A percentile compares a stretch with the other conserved stretches of the same genome.
Evolutionary conservation across 2,113 vertebrate species (phyloP).

Genomic region (Rhinopithecus roxellana): DNA sequence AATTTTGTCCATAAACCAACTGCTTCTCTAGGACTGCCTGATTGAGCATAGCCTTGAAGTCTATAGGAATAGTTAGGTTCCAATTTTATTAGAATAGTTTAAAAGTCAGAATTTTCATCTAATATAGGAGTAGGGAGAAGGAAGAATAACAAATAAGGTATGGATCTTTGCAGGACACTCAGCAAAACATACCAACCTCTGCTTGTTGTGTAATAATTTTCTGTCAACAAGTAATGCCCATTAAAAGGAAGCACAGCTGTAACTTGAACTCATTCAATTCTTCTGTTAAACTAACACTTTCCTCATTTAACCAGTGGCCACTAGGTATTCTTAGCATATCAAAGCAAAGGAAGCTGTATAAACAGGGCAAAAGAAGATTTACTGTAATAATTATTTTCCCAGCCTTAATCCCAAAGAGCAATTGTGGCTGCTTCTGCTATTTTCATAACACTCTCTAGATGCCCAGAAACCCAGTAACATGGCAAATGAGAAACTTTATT

Average conservation of each 20-base stretch:
- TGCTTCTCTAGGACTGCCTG: not conserved
- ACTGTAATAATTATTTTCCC: not conserved
- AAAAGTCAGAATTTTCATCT: not conserved
- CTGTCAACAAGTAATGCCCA: not conserved
- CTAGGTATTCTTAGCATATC: not conserved
- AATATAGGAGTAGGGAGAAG: not conserved
- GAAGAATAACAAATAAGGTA: not conserved
- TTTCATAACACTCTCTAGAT: not conserved
- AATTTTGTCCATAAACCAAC: not conserved
- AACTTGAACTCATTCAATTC: not conserved
- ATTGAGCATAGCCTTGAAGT: not conserved
- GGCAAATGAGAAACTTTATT: not conserved
- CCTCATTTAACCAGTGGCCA: not conserved
- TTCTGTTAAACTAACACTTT: not conserved
- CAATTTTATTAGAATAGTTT: not conserved
- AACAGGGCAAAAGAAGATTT: not conserved
- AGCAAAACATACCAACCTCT: not conserved
- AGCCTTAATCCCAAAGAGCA: constrained; percentile 43
- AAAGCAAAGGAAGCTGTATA: not conserved
- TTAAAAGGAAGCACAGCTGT: not conserved
- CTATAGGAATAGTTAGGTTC: not conserved
- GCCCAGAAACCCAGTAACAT: not conserved
- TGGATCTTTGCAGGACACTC: not conserved
- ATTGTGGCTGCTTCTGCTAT: not conserved
- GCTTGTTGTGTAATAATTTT: not conserved